Conservation (phyloP, 2,888 invertebrate species). For the Ernsta delagoae region DNA sequence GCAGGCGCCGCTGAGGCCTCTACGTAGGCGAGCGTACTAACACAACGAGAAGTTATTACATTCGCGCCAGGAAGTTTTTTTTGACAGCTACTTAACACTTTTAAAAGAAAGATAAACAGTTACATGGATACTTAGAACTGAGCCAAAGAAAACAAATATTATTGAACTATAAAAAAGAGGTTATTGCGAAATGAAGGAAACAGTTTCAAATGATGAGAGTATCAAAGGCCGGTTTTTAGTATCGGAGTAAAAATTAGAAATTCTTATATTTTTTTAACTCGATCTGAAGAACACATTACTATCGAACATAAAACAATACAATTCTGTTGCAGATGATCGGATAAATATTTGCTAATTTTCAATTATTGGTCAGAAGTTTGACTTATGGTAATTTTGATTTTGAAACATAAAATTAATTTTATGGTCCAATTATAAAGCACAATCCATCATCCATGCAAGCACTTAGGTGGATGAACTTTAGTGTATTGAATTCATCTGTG, state of each 20-base stretch:
- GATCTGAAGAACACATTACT: not conserved
- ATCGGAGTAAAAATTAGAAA: not conserved
- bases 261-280: not conserved
- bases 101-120: conserved; percentile 12
- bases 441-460: not conserved
- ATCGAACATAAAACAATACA: too few relatives aligned
- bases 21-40: conserved; percentile 67
- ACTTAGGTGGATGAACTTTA: conserved; percentile 7
- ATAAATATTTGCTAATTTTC: too few relatives aligned
- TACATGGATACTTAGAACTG: conserved; percentile 6
- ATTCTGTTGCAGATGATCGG: not conserved
- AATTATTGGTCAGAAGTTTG: too few relatives aligned
- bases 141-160: conserved; percentile 9
- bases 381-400: too few relatives aligned
- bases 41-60: conserved; percentile 46
- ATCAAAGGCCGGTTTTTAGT: not conserved
- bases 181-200: not conserved
- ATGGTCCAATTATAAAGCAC: not conserved
- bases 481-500: conserved; percentile 2
- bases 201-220: not conserved
- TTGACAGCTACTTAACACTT: conserved; percentile 26
- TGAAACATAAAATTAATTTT: not conserved
- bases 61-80: conserved; percentile 22
- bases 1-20: conserved; percentile 73
- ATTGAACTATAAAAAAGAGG: not conserved